Evolutionary conservation across 2,113 vertebrate species (phyloP).

Genomic region (Rhipidura dahli): DNA sequence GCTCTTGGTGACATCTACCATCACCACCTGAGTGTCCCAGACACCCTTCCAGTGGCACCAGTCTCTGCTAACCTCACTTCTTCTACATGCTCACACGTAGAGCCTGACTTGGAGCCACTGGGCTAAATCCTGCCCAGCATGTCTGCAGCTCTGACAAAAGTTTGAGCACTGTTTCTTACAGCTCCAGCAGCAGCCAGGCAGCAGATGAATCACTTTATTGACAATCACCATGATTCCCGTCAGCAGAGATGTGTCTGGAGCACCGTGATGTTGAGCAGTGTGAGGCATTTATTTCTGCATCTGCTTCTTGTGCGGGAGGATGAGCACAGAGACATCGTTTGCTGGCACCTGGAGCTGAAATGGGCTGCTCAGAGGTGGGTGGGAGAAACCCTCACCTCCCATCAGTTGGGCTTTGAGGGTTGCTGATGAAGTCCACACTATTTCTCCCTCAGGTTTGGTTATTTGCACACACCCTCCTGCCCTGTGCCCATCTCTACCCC

Average conservation of each 20-base stretch:
- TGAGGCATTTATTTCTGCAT: neutral
- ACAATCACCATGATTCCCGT: neutral
- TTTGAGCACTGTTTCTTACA: neutral
- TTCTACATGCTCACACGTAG: fast-evolving
- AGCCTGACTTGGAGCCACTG: fast-evolving
- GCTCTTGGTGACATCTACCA: neutral
- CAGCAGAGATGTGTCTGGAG: neutral
- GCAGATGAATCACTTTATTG: neutral
- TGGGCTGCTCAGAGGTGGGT: neutral
- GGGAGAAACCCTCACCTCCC: neutral
- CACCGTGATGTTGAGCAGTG: fast-evolving
- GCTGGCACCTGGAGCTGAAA: neutral
- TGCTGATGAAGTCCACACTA: neutral
- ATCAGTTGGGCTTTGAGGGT: neutral
- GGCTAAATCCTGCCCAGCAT: neutral
- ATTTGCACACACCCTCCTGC: neutral
- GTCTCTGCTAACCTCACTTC: neutral
- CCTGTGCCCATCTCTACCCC: neutral
- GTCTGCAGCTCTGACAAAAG: neutral
- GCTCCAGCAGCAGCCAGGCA: neutral
- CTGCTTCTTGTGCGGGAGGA: neutral
- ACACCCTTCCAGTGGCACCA: neutral
- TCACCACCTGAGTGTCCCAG: too few species aligned
- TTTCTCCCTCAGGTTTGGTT: neutral
- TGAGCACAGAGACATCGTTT: neutral